Evolutionary conservation across 2,113 vertebrate species (phyloP).

Genomic region (Archocentrus centrarchus): DNA sequence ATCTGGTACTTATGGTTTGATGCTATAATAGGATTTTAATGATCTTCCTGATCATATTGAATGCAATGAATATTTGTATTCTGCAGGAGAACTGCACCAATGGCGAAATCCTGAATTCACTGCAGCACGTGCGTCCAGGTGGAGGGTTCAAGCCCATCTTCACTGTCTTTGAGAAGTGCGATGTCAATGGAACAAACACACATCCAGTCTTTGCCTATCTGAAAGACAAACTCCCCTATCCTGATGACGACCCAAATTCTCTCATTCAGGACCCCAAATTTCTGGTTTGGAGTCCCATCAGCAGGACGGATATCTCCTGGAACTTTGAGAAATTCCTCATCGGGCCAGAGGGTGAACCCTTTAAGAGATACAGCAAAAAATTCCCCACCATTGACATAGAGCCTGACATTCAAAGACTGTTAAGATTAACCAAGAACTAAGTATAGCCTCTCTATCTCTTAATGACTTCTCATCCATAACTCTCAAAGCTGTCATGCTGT

Average conservation of each 20-base stretch:
- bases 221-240: slow-evolving; percentile 93
- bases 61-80: background rate
- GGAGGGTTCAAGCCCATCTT: slow-evolving; percentile 89
- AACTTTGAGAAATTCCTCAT: slow-evolving; percentile 99
- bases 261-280: slow-evolving; percentile 90
- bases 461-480: slow-evolving; percentile 40
- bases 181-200: slow-evolving; percentile 90
- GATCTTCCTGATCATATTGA: background rate
- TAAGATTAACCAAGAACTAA: slow-evolving; percentile 91
- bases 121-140: slow-evolving; percentile 92
- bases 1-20: background rate
- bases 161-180: slow-evolving; percentile 91
- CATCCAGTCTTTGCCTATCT: slow-evolving; percentile 96
- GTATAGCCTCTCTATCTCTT: slow-evolving; percentile 35
- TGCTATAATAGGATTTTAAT: background rate
- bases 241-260: slow-evolving; percentile 84
- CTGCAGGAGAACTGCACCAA: slow-evolving; percentile 92
- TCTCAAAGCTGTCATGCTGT: slow-evolving; percentile 43
- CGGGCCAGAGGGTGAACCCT: slow-evolving; percentile 94
- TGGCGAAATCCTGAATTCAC: slow-evolving; percentile 89
- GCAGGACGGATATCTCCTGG: slow-evolving; percentile 91
- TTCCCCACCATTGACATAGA: slow-evolving; percentile 88
- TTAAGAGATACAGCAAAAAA: slow-evolving; percentile 93
- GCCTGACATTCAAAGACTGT: slow-evolving; percentile 92
- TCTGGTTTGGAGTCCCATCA: slow-evolving; percentile 91